Conservation (phyloP, 2,797 vertebrate genomes). For the Siniperca obscura region DNA sequence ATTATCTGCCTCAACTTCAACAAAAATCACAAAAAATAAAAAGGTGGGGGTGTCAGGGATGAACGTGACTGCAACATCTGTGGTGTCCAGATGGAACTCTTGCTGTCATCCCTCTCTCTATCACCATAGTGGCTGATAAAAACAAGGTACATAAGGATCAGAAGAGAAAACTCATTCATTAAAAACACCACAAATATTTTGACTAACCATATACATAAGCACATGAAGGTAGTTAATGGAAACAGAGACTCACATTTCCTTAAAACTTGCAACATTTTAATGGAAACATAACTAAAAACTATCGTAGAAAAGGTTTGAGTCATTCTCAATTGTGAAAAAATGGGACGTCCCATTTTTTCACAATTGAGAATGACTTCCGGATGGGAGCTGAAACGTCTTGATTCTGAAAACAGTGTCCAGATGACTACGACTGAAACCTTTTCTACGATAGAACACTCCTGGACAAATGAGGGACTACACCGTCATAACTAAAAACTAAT, state of each 20-base stretch:
- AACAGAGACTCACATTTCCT: neutral
- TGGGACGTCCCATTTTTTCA: too few relatives aligned
- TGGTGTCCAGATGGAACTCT: neutral
- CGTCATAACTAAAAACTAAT: neutral
- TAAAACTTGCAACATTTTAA: neutral
- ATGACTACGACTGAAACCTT: too few relatives aligned
- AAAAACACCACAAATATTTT: neutral
- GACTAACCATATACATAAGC: neutral
- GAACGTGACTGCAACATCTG: neutral
- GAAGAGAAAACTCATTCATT: neutral
- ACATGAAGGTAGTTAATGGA: neutral
- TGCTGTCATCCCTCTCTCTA: neutral
- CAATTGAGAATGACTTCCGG: too few relatives aligned
- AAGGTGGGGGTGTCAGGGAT: neutral
- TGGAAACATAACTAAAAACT: neutral
- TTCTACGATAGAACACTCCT: too few relatives aligned
- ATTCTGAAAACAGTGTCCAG: too few relatives aligned
- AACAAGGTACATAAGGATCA: neutral
- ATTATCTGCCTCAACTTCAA: neutral
- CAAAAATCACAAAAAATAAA: neutral
- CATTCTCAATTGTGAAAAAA: too few relatives aligned
- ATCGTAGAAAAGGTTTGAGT: too few relatives aligned
- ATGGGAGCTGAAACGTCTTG: too few relatives aligned
- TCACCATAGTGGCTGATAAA: neutral
- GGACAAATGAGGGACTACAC: too few relatives aligned